Base-by-base conservation (phyloP, 2,888 invertebrate genomes). In the Netelia fuscicornis region DNA sequence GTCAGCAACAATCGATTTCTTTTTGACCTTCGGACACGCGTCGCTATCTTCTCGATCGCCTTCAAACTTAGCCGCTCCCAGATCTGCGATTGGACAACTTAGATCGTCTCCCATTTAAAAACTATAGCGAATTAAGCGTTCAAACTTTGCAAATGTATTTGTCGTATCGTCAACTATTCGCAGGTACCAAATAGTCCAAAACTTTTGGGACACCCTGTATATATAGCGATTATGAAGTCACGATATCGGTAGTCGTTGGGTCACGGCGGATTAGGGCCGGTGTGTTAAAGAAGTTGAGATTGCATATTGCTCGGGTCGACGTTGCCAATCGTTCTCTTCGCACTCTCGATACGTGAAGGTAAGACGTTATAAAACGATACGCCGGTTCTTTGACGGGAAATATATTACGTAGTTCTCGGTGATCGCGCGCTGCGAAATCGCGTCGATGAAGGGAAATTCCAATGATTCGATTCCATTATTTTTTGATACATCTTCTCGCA, bases 251-350 rank as follows among this genome's bases (percentile, higher is more conserved):
- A 60, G 70, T 74, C 75, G 82, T 70, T 76, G 52, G 65, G 82
- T 85, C 82, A 85, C 79, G 75, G 79, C 37, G 71, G 17, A 85
- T 85, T 85, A 85, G 82, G 85, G 82, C 71, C 85, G 75, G 65
- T 58, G 65, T 79, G 82, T 82, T 85, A 85, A 85, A 85, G 75
- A 75, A 70, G 64, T 75, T 52, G 77, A 74, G 82, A 85, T 85
- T 85, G 85, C 85, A 76, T 82, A 81, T 78, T 54, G 54, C 52
- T 60, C 52, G 11, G 13, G 48, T 42, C 75, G 74, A 67, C 75
- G 75, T 70, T 54, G 74, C 17, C 68, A 42, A 79, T 52, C n/a
- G 44, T 13, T 58, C 64, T 23, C 48, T n/a, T 13, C 9, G 13
- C 13, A 48, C 48, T 48, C 30, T 62, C 48, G 44, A 44, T 30